Percentiles rank a stretch among this genome's conserved stretches.
phyloP scores from a whole-genome alignment of 2,888 invertebrate species.

The Tachina fera region DNA sequence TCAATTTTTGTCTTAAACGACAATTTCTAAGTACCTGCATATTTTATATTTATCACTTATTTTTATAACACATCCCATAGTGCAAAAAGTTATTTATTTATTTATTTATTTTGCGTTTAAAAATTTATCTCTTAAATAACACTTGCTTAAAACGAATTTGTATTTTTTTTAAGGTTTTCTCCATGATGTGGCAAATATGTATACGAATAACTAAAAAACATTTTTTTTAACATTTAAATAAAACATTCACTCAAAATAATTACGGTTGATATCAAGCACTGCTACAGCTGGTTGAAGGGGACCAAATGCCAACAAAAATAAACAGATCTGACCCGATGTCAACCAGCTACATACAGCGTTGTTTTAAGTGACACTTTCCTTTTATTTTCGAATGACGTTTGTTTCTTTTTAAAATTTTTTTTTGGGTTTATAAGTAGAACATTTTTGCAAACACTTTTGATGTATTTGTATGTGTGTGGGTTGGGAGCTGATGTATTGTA shows the following conservation, averaged over 20 bases:
- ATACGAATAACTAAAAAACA: no score
- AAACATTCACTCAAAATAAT: slow-evolving; percentile 5
- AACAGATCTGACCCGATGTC: slow-evolving; percentile 87
- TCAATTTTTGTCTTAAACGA: no score
- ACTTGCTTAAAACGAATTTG: not conserved
- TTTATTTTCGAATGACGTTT: not conserved
- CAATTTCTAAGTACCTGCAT: no score
- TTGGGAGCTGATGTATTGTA: no score
- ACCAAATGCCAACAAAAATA: slow-evolving; percentile 85
- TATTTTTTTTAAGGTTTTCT: not conserved
- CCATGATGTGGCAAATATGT: not conserved
- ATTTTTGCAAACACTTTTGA: not conserved
- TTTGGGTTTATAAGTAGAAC: not conserved
- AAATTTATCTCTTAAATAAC: not conserved
- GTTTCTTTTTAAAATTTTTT: not conserved
- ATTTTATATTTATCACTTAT: no score
- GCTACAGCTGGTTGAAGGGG: slow-evolving; percentile 91
- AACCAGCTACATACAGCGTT: slow-evolving; percentile 87
- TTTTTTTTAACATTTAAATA: not conserved
- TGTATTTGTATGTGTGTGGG: no score
- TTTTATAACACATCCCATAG: no score
- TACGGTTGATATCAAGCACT: slow-evolving; percentile 82
- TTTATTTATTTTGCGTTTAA: no score
- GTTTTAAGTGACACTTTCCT: slow-evolving; percentile 70
- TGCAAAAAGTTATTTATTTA: no score